Base-by-base conservation (phyloP, 2,888 invertebrate species). In the Eurois occulta region DNA sequence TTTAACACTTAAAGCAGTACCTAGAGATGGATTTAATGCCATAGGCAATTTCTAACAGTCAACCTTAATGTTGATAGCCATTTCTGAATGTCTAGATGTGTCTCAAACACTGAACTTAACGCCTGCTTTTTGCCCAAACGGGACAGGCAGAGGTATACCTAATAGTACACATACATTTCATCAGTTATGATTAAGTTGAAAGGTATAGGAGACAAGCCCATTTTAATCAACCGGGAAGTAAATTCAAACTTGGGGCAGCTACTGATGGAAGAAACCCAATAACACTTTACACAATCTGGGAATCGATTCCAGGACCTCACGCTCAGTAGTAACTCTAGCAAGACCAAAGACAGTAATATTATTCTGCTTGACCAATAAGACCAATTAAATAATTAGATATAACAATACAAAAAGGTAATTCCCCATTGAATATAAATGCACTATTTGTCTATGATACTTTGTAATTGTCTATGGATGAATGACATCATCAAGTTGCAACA, bases 381-480 rank as follows among this genome's bases (percentile, higher is more conserved):
- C 38, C 1, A 67, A 35, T 28, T 28, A 24, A 16, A 52, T n/a
- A 5, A 43, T 18, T n/a, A 55, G 18, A 60, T 60, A 18, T 28
- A 16, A 74, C n/a, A 38, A 62, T 11, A 2, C 11, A 65, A 70
- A 21, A 16, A 38, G 78, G 78, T 66, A 28, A 78, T 62, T 84
- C 67, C 84, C 68, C 65, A 2, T 35, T 21, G 6, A 32, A 70
- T 67, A 52, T 28, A 41, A 64, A 75, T 55, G n/a, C 35, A 32
- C 2, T 16, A 43, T 32, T 60, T 60, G 35, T 80, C 21, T 67
- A 35, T 60, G 58, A 46, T 60, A 55, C 43, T 69, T 60, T 41
- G 32, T 48, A 3, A 21, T 32, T 7, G 5, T 83, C 35, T 76
- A 21, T 60, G 43, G 8, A 18, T 41, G 16, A 24, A 41, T 62